Base-by-base conservation (phyloP, 2,888 invertebrate genomes). In the Agrochola litura region DNA sequence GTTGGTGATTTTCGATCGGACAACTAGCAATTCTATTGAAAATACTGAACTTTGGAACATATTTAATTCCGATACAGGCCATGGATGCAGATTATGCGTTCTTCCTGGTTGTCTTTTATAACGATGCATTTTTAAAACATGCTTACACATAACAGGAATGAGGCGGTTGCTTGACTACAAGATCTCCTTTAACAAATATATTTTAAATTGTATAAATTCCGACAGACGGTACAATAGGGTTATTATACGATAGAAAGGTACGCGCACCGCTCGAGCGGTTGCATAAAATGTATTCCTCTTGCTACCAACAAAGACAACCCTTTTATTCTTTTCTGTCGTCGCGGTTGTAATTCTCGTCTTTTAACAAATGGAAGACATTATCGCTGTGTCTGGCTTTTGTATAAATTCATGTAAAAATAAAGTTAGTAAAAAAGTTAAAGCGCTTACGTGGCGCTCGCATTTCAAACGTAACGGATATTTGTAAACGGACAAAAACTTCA, bases 351-450 rank as follows among this genome's bases (percentile, higher is more conserved):
- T 95, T 95, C 95, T 93, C 93, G 92, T 95, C 95, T 94, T 93
- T 94, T 95, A 95, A 95, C 94, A 95, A 95, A 95, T 95, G 95
- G 94, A 94, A 94, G 95, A 95, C 94, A 95, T 95, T 95, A 95
- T 95, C 95, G 93, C 93, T 90, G 92, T 90, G 93, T 92, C 93
- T 94, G 94, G 94, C 94, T 95, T 95, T 95, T 95, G 94, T 94
- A 93, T 94, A 95, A 95, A 95, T 95, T 95, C 94, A 93, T 93
- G 94, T 94, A 92, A 92, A 82, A 94, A 95, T 94, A 92, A 94
- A 94, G 93, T 92, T 94, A 93, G 91, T 92, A 92, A 93, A 94
- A 95, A 94, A 93, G 93, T 94, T 93, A 93, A 95, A 93, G 91
- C 93, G 93, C 93, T 94, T 93, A 92, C 91, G 91, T 91, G 85